Percentiles rank a stretch among this genome's conserved stretches.
phyloP scores from a whole-genome alignment of 2,113 vertebrate genomes.

The Thalassarche chlororhynchos region DNA sequence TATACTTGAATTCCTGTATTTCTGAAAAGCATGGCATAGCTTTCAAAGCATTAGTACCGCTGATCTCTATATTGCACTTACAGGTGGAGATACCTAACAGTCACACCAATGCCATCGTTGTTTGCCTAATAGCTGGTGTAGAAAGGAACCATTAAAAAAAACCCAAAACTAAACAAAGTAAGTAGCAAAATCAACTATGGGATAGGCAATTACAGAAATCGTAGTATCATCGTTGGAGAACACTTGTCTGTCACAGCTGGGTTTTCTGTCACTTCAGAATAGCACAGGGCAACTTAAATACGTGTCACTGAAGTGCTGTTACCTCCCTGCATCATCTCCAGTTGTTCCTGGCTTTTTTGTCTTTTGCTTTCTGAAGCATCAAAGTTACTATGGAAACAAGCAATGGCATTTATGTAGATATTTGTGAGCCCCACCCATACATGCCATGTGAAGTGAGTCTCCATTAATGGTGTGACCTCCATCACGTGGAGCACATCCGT shows the following conservation, averaged over 20 bases:
- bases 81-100: not conserved
- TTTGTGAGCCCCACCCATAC: not conserved
- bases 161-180: not conserved
- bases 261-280: not conserved
- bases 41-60: not conserved
- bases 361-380: conserved; percentile 56
- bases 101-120: not conserved
- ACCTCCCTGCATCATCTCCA: not conserved
- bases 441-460: conserved; percentile 7
- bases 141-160: not conserved
- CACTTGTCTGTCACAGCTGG: not conserved
- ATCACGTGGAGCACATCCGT: not conserved
- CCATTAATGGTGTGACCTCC: not conserved
- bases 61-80: not conserved
- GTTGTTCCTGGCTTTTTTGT: not conserved
- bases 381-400: conserved; percentile 73
- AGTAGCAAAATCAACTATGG: not conserved
- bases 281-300: not conserved
- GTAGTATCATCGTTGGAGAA: not conserved
- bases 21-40: not conserved
- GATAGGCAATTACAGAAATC: not conserved
- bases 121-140: not conserved
- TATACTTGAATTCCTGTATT: not conserved
- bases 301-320: not conserved
- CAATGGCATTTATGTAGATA: conserved; percentile 11